Evolutionary conservation across 1,140 invertebrate species (phyloP).

Genomic region (Hypsibius dujardini): DNA sequence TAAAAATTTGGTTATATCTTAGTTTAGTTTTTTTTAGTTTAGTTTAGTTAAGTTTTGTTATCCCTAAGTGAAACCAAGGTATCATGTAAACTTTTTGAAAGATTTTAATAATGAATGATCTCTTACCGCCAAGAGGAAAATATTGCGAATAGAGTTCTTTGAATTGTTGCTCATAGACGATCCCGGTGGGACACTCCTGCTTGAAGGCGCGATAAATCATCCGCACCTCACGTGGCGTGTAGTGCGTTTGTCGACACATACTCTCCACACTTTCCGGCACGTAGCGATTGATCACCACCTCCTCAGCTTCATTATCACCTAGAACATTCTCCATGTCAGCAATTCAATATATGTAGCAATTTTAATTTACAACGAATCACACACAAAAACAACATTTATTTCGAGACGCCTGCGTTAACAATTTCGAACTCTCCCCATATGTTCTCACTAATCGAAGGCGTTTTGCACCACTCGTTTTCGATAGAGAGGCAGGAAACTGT

Average conservation of each 20-base stretch:
- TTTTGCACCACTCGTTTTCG: no score
- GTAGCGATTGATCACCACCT: conserved; percentile 42
- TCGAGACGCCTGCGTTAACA: no score
- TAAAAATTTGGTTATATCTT: not conserved
- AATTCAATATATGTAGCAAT: no score
- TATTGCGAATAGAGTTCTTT: conserved; percentile 71
- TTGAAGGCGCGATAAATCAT: conserved; percentile 83
- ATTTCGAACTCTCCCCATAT: no score
- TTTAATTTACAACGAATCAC: no score
- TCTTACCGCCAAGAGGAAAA: conserved; percentile 71
- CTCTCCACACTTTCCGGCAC: conserved; percentile 61
- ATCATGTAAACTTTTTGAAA: no score
- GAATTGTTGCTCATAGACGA: conserved; percentile 66
- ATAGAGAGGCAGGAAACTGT: no score
- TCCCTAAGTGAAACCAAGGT: not conserved
- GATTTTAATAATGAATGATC: no score
- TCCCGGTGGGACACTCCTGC: conserved; percentile 68
- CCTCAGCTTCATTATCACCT: conserved; percentile 33
- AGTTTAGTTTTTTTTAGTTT: not conserved
- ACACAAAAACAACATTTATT: no score
- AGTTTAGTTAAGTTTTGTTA: no score
- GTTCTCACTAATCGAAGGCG: no score
- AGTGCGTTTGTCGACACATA: conserved; percentile 61
- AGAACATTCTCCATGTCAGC: conserved; percentile 21
- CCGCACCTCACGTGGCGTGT: conserved; percentile 69